Conservation (phyloP, 2,888 invertebrate genomes). For the Augochlorella aurata region DNA sequence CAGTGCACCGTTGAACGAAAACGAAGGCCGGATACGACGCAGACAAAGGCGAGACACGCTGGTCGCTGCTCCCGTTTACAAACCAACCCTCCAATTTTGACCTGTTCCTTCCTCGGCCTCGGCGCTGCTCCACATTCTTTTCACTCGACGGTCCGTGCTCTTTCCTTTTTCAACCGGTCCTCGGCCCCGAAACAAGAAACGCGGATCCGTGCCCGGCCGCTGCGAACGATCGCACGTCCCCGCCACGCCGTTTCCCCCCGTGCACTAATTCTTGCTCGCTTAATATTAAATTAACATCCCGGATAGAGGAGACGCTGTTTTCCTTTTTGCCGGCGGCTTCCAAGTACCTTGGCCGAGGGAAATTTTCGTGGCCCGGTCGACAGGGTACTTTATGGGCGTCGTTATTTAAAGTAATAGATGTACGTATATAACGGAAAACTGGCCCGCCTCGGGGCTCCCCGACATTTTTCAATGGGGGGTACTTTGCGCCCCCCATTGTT, state of each 20-base stretch:
- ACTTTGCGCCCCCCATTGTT: constrained; percentile 45
- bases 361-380: constrained; percentile 35
- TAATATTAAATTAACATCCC: constrained; percentile 57
- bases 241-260: background rate
- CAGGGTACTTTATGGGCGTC: constrained; percentile 47
- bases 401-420: constrained; percentile 57
- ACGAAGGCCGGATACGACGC: constrained; percentile 52
- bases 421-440: constrained; percentile 51
- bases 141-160: background rate
- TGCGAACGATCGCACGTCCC: background rate
- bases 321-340: constrained; percentile 22
- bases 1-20: constrained; percentile 62
- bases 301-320: constrained; percentile 26
- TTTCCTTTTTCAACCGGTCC: background rate
- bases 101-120: background rate
- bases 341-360: constrained; percentile 17
- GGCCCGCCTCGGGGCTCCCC: constrained; percentile 29
- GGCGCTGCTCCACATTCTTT: background rate
- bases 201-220: background rate
- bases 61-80: constrained; percentile 41
- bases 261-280: constrained; percentile 39
- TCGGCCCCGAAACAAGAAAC: background rate
- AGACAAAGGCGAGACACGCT: constrained; percentile 59
- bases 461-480: constrained; percentile 50
- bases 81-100: constrained; percentile 58